Evolutionary conservation across 2,797 vertebrate genomes (phyloP).

Genomic region (Danio jaintianensis): DNA sequence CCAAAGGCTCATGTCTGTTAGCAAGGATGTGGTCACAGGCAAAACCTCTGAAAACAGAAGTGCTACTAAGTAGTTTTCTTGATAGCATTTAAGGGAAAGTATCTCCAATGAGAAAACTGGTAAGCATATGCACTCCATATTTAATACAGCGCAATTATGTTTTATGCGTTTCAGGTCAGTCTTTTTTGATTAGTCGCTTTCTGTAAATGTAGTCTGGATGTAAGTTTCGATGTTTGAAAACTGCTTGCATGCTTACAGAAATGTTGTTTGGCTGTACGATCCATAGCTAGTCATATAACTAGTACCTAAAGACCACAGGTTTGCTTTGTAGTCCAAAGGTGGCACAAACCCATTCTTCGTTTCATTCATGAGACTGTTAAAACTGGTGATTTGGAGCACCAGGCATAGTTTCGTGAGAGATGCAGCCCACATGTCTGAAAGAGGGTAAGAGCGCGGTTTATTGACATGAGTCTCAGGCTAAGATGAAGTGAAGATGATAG

Average conservation of each 20-base stretch:
- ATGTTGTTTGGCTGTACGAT: not conserved
- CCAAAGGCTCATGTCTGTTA: constrained; percentile 53
- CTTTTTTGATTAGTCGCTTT: not conserved
- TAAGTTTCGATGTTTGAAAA: too few species aligned
- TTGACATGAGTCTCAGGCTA: not conserved
- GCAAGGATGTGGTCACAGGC: constrained; percentile 79
- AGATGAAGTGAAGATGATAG: not conserved
- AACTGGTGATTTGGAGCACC: not conserved
- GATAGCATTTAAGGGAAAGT: not conserved
- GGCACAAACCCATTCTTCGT: not conserved
- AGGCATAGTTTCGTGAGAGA: constrained; percentile 24
- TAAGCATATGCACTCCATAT: constrained; percentile 1
- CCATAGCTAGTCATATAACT: not conserved
- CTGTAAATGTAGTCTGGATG: not conserved
- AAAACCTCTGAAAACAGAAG: constrained; percentile 77
- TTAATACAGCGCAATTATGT: not conserved
- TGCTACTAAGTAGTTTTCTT: constrained; percentile 52
- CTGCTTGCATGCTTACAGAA: not conserved
- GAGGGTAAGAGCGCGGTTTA: constrained; percentile 44
- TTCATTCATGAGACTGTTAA: not conserved
- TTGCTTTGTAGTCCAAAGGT: not conserved
- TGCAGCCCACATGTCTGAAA: constrained; percentile 37
- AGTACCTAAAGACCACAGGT: not conserved
- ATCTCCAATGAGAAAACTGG: not conserved
- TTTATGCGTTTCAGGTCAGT: not conserved